These are phyloP conservation scores for Drosophila ananassae DNA, from an alignment of 1,140 invertebrate genomes.

Conservation along the genomic window DNA sequence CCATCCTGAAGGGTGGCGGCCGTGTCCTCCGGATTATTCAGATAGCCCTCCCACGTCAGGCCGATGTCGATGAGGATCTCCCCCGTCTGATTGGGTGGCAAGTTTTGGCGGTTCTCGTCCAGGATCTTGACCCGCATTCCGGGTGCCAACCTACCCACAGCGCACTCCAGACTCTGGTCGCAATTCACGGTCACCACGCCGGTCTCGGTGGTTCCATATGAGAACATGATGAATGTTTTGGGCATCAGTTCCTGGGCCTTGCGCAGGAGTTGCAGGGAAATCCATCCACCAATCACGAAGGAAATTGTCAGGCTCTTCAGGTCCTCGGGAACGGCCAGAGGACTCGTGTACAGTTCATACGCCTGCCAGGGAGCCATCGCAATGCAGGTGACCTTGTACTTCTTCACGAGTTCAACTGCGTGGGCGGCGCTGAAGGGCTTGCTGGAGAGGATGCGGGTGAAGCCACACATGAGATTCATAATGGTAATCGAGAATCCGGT, in stretches of 20 bases:
- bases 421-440: conserved; percentile 33
- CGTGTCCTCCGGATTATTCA: conserved; percentile 52
- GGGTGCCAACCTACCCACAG: conserved; percentile 46
- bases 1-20: conserved; percentile 54
- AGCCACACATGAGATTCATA: conserved; percentile 36
- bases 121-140: conserved; percentile 73
- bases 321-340: conserved; percentile 30
- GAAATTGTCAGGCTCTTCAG: conserved; percentile 13
- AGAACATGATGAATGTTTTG: conserved; percentile 26
- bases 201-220: conserved; percentile 64
- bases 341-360: conserved; percentile 54
- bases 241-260: conserved; percentile 36
- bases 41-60: conserved; percentile 61
- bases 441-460: conserved; percentile 41
- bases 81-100: conserved; percentile 48
- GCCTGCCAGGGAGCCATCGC: conserved; percentile 60
- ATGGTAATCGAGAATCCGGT: conserved; percentile 53
- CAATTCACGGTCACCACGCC: conserved; percentile 36
- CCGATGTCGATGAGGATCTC: conserved; percentile 61
- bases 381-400: conserved; percentile 41
- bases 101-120: conserved; percentile 53
- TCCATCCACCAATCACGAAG: conserved; percentile 50
- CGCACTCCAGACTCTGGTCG: conserved; percentile 35
- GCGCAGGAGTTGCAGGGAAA: conserved; percentile 31
- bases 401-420: conserved; percentile 9